Evolutionary conservation across 37 sponge, comb jelly and placozoan genomes (phyloP), one percentile per base, ranked within the genome.

Genomic region (Cladorhizidae sp.): DNA sequence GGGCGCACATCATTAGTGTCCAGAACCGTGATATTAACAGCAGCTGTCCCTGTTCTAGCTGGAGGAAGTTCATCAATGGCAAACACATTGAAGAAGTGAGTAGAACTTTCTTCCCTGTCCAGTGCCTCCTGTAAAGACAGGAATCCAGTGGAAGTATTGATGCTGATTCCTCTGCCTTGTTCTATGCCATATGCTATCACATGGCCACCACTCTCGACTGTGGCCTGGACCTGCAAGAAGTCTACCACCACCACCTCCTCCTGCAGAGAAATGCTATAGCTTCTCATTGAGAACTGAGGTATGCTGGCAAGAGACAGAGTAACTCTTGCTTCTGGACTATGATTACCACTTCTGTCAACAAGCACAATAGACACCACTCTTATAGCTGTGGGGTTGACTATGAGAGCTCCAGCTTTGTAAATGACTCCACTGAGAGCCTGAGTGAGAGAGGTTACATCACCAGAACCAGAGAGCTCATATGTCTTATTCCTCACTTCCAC

Each of bases 61-160:
- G 90, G 87, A 21, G 87, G 86, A 54, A 82, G 79, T n/a, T 51
- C 71, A 70, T 88, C 94, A 33, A 85, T 45, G 23, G 93, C 93
- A 77, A 68, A 88, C 73, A 92, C 93, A 3, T 82, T 73, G 63
- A 92, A 80, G 0, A 37, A 26, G 17, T 82, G 22, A 3, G 51
- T 11, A 1, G 75, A n/a, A 15, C 57, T 74, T 20, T 12, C 42
- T 42, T 92, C 93, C 40, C 68, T 36, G 40, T 92, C 86, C 40
- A 92, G 67, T 29, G 73, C 54, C 12, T 33, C 50, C 18, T 29
- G 33, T 23, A 92, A 74, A 68, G 79, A 85, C 5, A 92, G 64
- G 33, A 38, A 81, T 0, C 93, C 93, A 40, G 81, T 73, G 51
- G 42, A 72, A 0, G 35, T 35, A 25, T 80, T 54, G 8, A 88